Base-by-base conservation (phyloP, 2,888 invertebrate species). In the Drosophila helvetica region DNA sequence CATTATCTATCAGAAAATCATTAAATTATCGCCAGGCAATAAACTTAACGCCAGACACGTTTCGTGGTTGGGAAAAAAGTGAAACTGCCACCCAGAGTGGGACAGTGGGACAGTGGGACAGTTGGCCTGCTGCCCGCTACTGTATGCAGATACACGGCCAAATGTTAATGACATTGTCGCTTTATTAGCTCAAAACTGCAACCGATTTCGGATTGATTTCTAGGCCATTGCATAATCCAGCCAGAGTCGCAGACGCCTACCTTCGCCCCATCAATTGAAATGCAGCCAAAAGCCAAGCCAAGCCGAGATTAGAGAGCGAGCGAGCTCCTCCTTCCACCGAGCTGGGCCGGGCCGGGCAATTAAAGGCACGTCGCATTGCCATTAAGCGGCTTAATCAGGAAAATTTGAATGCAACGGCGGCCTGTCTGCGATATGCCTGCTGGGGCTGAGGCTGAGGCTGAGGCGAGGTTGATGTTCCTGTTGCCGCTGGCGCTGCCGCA, bases 311-410 rank as follows among this genome's bases (percentile, higher is more conserved):
- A 8, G 38, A 61, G 15, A 58, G 22, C 9, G 51, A 47, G 27
- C 9, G 19, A 30, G 22, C 22, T 22, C 22, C 22, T 22, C 8
- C 27, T 2, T 27, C 27, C 8, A 27, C 8, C 9, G 5, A 53
- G 25, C n/a, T 18, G 27, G 38, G 47, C 52, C 30, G 67, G 61
- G 59, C 67, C 66, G 75, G 68, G 77, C 80, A 83, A 83, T 86
- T 86, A 83, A 80, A 83, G 71, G 62, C 86, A 86, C 83, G 83
- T 83, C 80, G 86, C 86, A 73, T 65, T 83, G 72, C 86, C 86
- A 83, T 83, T 86, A 86, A 86, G 62, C 68, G 66, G 67, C 73
- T 83, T 86, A 83, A 83, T 86, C 75, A 86, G 83, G 75, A 79
- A 83, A 83, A 83, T 83, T 83, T 83, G 86, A 83, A 83, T 83